A percentile compares a stretch with the other conserved stretches of the same genome.
These are phyloP conservation scores for Poeciliopsis paucimaculata DNA, from an alignment of 2,797 vertebrate genomes.

Conservation along the genomic window DNA sequence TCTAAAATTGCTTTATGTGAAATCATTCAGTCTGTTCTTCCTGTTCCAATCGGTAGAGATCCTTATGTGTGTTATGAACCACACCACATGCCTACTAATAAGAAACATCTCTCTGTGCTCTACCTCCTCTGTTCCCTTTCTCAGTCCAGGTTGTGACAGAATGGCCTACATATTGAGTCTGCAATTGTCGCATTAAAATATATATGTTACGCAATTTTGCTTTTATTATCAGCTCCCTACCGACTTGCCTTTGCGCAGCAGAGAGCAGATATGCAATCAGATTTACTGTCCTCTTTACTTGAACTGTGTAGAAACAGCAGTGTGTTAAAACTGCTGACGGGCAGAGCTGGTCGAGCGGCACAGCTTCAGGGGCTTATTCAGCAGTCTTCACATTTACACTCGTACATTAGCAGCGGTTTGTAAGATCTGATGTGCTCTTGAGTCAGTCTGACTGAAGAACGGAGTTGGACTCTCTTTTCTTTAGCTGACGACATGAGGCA, in stretches of 20 bases:
- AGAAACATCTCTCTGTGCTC: neutral
- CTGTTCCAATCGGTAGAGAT: neutral
- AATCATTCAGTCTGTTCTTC: neutral
- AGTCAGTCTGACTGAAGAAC: neutral
- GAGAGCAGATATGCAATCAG: constrained; percentile 33
- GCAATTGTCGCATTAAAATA: constrained; percentile 11
- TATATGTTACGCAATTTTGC: constrained; percentile 11
- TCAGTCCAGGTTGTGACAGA: constrained; percentile 22
- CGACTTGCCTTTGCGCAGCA: constrained; percentile 17
- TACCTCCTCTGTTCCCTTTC: neutral
- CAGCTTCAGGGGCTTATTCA: constrained; percentile 21
- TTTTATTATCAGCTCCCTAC: constrained; percentile 3
- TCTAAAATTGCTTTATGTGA: neutral
- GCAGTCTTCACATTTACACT: constrained; percentile 2
- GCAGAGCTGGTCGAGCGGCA: constrained; percentile 20
- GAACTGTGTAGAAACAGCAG: constrained; percentile 48
- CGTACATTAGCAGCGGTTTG: constrained; percentile 10
- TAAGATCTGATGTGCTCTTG: neutral
- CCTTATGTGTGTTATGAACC: neutral
- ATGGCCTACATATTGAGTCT: constrained; percentile 31
- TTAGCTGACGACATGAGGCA: constrained; percentile 3
- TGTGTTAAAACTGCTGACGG: constrained; percentile 51
- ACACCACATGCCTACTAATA: too few species aligned
- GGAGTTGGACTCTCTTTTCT: constrained; percentile 1
- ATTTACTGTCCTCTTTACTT: constrained; percentile 41